These are phyloP conservation scores for Microtus oregoni DNA, from an alignment of 2,113 vertebrate genomes.

Conservation along the genomic window DNA sequence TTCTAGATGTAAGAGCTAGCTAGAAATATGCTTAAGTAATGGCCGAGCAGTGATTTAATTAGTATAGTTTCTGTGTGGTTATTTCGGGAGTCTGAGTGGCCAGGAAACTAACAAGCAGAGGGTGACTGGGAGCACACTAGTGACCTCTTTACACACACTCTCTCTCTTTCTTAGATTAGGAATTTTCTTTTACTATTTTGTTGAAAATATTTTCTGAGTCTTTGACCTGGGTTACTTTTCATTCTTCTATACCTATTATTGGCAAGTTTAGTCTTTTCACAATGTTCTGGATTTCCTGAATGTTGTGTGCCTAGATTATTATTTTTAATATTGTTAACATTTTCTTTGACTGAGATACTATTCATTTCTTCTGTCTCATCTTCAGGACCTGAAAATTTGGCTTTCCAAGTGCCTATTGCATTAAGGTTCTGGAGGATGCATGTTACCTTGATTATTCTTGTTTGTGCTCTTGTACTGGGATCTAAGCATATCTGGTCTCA, in stretches of 20 bases:
- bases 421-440: background rate
- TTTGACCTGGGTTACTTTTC: background rate
- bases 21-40: too few species aligned
- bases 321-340: background rate
- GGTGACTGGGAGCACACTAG: too few species aligned
- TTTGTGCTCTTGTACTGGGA: background rate
- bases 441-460: background rate
- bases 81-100: too few species aligned
- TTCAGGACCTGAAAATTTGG: background rate
- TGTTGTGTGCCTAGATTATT: background rate
- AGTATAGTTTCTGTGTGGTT: too few species aligned
- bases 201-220: background rate
- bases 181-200: background rate
- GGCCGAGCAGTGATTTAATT: too few species aligned
- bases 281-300: background rate
- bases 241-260: background rate
- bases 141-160: too few species aligned
- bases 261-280: background rate
- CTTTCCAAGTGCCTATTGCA: background rate
- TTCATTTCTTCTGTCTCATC: background rate
- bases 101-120: too few species aligned
- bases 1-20: too few species aligned
- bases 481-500: background rate
- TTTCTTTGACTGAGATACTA: background rate
- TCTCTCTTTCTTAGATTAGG: background rate